Evolutionary conservation across 2,113 vertebrate species (phyloP).

Genomic region (Eolophus roseicapilla): DNA sequence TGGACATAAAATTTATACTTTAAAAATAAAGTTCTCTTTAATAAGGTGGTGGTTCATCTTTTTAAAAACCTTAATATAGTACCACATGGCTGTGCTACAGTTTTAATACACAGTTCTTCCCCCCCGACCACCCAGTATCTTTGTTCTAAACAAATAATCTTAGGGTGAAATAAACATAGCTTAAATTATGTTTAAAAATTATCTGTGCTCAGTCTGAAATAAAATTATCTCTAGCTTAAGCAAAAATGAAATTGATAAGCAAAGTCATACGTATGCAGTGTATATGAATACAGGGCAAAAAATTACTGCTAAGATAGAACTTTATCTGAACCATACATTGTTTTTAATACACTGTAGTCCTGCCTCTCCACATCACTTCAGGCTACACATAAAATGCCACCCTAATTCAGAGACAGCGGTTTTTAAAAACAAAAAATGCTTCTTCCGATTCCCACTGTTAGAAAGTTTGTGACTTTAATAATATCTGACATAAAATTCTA

Average conservation of each 20-base stretch:
- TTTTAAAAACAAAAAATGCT: background rate
- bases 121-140: background rate
- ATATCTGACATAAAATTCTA: background rate
- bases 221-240: background rate
- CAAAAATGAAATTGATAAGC: background rate
- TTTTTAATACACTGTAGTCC: background rate
- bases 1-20: background rate
- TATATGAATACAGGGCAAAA: background rate
- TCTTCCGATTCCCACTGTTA: background rate
- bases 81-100: background rate
- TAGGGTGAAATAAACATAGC: background rate
- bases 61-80: background rate
- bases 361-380: background rate
- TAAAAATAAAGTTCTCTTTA: background rate
- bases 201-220: background rate
- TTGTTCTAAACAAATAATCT: background rate
- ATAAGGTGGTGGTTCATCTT: background rate
- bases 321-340: fast-evolving
- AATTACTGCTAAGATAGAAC: background rate
- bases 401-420: background rate
- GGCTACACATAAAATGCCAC: background rate
- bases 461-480: background rate
- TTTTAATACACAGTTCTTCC: background rate
- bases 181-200: background rate
- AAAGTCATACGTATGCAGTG: fast-evolving